Evolutionary conservation across 2,888 invertebrate genomes (phyloP).

Genomic region (Trichogramma dendrolimi): DNA sequence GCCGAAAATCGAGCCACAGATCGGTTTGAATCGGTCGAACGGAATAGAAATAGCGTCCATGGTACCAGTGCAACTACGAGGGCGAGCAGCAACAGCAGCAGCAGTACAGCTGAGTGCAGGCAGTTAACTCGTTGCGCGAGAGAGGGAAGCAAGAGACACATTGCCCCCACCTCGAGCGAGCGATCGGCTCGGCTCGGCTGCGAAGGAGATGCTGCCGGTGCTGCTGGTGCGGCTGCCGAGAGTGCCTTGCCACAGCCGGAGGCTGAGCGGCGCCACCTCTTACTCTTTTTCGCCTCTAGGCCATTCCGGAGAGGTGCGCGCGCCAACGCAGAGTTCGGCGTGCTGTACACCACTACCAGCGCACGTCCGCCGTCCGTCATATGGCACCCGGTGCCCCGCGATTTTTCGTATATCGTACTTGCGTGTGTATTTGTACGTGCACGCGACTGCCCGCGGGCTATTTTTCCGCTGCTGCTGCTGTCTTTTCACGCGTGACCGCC

Average conservation of each 20-base stretch:
- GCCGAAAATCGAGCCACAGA: too few species aligned
- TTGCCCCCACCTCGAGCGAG: slow-evolving; percentile 49
- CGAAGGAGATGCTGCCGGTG: slow-evolving; percentile 47
- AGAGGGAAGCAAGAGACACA: slow-evolving; percentile 3
- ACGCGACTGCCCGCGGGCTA: too few species aligned
- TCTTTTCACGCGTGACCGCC: too few species aligned
- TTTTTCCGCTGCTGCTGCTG: too few species aligned
- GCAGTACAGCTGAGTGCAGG: too few species aligned
- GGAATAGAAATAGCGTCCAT: too few species aligned
- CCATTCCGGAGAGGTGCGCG: slow-evolving; percentile 54
- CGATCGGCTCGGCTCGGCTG: slow-evolving; percentile 45
- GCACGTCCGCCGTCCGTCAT: slow-evolving; percentile 20
- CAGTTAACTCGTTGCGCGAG: neutral
- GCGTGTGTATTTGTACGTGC: neutral
- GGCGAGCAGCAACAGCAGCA: too few species aligned
- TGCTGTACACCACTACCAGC: slow-evolving; percentile 34
- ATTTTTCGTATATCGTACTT: neutral
- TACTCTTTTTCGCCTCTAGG: slow-evolving; percentile 58
- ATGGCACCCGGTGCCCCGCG: neutral
- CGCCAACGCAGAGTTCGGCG: slow-evolving; percentile 44
- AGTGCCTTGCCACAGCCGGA: neutral
- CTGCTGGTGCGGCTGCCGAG: slow-evolving; percentile 38
- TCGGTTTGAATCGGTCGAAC: too few species aligned
- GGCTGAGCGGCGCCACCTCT: slow-evolving; percentile 31
- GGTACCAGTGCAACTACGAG: too few species aligned